phyloP scores from a whole-genome alignment of 2,113 vertebrate species.

The Loxodonta africana region DNA sequence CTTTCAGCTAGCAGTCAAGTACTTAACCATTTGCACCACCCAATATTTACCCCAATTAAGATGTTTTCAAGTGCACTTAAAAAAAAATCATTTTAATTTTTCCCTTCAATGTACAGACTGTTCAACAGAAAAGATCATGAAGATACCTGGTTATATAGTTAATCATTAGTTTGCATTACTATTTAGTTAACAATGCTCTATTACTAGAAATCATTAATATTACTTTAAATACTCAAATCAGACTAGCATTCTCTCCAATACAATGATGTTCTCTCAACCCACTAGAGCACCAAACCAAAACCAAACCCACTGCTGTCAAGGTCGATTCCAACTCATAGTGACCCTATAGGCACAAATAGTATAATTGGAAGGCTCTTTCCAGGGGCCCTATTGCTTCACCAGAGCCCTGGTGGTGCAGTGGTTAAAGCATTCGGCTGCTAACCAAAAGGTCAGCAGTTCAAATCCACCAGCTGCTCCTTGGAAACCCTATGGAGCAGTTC shows the following conservation, averaged over 20 bases:
- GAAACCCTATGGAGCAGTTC: no score
- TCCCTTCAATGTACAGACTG: conserved; percentile 32
- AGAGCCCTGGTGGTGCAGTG: no score
- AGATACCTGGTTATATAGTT: background rate
- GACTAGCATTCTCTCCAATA: background rate
- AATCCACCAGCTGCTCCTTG: no score
- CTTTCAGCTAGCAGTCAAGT: background rate
- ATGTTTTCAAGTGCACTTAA: conserved; percentile 9
- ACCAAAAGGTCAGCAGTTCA: no score
- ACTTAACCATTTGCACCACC: background rate
- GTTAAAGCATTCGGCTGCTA: no score
- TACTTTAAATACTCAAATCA: conserved; percentile 19
- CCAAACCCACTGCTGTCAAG: no score
- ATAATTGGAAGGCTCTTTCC: background rate
- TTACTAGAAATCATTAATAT: background rate
- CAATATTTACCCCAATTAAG: background rate
- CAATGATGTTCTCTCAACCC: background rate
- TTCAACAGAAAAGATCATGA: conserved; percentile 13
- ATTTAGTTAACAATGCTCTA: conserved; percentile 41
- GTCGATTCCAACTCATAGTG: no score
- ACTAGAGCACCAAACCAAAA: background rate
- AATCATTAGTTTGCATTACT: background rate
- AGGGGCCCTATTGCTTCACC: background rate
- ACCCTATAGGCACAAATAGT: no score
- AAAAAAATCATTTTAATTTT: conserved; percentile 17